These are phyloP conservation scores for Euclidia mi DNA, from an alignment of 2,888 invertebrate species.

Conservation along the genomic window DNA sequence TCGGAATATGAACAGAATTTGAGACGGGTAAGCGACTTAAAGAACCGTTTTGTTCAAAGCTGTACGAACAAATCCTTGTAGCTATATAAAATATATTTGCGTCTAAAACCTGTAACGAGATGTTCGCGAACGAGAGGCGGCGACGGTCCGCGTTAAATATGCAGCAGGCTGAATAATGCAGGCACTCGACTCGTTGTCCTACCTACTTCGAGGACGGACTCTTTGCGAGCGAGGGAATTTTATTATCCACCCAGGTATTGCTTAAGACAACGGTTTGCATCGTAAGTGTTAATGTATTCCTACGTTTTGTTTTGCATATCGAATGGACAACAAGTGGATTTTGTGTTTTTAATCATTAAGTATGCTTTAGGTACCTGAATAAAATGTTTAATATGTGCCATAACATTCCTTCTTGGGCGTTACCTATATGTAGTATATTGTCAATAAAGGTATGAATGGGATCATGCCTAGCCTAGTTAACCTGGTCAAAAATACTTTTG, in stretches of 20 bases:
- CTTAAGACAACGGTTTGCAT: slow-evolving; percentile 28
- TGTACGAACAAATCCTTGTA: slow-evolving; percentile 24
- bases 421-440: no score
- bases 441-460: no score
- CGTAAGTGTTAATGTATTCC: slow-evolving; percentile 29
- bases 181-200: slow-evolving; percentile 46
- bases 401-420: no score
- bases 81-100: slow-evolving; percentile 2
- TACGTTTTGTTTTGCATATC: no score
- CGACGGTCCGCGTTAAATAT: slow-evolving; percentile 66
- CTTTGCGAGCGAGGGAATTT: slow-evolving; percentile 44
- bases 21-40: no score
- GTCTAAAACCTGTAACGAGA: slow-evolving; percentile 25
- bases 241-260: slow-evolving; percentile 49
- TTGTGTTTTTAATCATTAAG: no score
- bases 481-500: no score
- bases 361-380: no score
- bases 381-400: no score
- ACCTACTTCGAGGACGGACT: slow-evolving; percentile 32
- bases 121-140: slow-evolving; percentile 27
- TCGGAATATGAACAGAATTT: no score
- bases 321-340: no score
- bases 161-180: slow-evolving; percentile 74
- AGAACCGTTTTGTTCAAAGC: neutral
- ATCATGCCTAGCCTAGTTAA: no score